Percentiles rank a stretch among this genome's conserved stretches.
phyloP scores from a whole-genome alignment of 2,797 vertebrate species.

The Acomys russatus region DNA sequence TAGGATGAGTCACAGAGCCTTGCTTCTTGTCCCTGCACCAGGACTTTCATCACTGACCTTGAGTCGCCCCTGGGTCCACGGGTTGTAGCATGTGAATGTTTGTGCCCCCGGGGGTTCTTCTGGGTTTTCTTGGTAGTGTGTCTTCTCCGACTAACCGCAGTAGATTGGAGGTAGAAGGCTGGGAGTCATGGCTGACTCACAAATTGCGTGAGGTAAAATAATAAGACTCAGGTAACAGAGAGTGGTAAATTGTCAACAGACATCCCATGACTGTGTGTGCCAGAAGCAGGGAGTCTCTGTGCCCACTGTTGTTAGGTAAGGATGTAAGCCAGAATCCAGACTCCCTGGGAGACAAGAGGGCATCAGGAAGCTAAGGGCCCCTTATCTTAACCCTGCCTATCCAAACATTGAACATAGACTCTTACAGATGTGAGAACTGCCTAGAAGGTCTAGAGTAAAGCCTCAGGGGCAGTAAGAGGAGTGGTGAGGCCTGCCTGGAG shows the following conservation, averaged over 20 bases:
- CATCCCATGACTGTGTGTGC: neutral
- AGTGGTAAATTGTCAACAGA: neutral
- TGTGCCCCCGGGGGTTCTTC: neutral
- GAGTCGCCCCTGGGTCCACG: neutral
- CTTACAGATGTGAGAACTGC: neutral
- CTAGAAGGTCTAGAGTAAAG: neutral
- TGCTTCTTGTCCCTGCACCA: neutral
- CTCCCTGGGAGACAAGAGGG: neutral
- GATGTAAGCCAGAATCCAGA: neutral
- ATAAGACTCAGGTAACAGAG: neutral
- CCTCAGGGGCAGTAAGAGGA: neutral
- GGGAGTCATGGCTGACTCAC: neutral
- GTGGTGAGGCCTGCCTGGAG: neutral
- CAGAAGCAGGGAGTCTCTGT: neutral
- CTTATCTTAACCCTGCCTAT: neutral
- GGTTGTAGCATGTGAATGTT: neutral
- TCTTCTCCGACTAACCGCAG: constrained; percentile 6
- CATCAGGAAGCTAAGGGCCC: neutral
- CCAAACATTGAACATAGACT: neutral
- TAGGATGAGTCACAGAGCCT: neutral
- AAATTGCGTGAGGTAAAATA: neutral
- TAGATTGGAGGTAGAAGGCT: neutral
- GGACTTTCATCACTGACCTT: neutral
- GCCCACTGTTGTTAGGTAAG: neutral
- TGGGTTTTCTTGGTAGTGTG: neutral